These are phyloP conservation scores for Crypturellus undulatus DNA, from an alignment of 2,113 vertebrate genomes.

Conservation along the genomic window DNA sequence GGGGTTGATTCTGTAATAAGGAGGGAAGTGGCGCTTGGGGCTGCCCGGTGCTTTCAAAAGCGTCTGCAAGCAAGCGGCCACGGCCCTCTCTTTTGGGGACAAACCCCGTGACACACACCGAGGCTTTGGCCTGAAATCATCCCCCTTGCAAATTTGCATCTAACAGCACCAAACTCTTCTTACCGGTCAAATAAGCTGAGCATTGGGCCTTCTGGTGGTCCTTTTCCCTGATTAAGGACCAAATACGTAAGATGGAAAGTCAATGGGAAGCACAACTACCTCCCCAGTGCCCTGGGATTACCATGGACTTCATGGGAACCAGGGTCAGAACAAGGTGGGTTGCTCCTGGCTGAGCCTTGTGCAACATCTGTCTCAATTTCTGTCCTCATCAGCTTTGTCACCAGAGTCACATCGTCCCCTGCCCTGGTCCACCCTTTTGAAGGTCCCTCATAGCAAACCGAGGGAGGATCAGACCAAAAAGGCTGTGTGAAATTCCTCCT, in stretches of 20 bases:
- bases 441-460: not conserved
- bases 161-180: not conserved
- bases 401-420: not conserved
- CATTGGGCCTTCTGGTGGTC: not conserved
- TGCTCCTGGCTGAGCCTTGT: not conserved
- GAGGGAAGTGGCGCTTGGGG: not conserved
- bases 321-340: not conserved
- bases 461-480: not conserved
- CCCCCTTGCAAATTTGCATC: not conserved
- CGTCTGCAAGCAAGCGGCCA: not conserved
- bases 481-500: not conserved
- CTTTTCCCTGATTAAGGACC: too few relatives aligned
- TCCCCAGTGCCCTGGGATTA: not conserved
- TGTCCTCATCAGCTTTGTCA: not conserved
- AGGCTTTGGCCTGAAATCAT: not conserved
- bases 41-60: not conserved
- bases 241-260: not conserved
- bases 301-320: not conserved
- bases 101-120: not conserved
- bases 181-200: not conserved
- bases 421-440: not conserved
- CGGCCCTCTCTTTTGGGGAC: not conserved
- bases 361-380: not conserved
- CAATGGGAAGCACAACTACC: too few relatives aligned
- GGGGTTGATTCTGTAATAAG: not conserved